Conservation (phyloP, 1,140 invertebrate genomes). For the Drosophila ogumai region DNA sequence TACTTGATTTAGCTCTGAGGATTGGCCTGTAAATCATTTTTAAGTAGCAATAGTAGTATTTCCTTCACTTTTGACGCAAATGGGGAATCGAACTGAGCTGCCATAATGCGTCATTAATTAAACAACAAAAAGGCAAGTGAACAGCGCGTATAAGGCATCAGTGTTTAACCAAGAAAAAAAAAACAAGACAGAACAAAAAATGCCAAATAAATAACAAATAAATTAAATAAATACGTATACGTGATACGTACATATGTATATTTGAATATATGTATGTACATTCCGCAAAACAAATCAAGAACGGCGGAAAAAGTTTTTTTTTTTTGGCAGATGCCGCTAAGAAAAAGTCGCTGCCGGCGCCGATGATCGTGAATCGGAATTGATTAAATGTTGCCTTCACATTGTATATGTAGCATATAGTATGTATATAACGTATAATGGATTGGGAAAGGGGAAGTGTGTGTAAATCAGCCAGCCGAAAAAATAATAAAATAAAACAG, state of each 20-base stretch:
- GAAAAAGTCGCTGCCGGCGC: slow-evolving; percentile 60
- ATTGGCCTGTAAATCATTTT: slow-evolving; percentile 30
- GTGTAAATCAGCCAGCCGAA: slow-evolving; percentile 35
- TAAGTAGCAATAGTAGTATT: slow-evolving; percentile 34
- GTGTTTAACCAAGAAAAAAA: slow-evolving; percentile 32
- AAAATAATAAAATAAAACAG: slow-evolving; percentile 42
- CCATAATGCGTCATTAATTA: slow-evolving; percentile 77
- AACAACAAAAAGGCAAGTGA: slow-evolving; percentile 55
- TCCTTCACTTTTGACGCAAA: slow-evolving; percentile 62
- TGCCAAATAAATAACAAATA: slow-evolving; percentile 79
- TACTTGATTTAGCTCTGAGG: background rate
- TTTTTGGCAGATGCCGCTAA: slow-evolving; percentile 65
- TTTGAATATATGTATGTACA: background rate
- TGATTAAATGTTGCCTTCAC: slow-evolving; percentile 78
- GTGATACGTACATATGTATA: background rate
- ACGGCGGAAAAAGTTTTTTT: slow-evolving; percentile 39
- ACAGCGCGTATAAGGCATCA: slow-evolving; percentile 45
- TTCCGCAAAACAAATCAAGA: slow-evolving; percentile 26
- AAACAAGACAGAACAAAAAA: slow-evolving; percentile 42
- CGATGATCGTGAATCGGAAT: slow-evolving; percentile 62
- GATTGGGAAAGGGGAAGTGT: slow-evolving; percentile 54
- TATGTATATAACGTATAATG: slow-evolving; percentile 15
- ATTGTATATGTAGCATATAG: slow-evolving; percentile 38
- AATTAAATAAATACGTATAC: slow-evolving; percentile 73
- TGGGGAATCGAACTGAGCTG: slow-evolving; percentile 47